Percentiles rank a stretch among this genome's conserved stretches.
These are phyloP conservation scores for Bufo bufo DNA, from an alignment of 2,113 vertebrate genomes.

Conservation along the genomic window DNA sequence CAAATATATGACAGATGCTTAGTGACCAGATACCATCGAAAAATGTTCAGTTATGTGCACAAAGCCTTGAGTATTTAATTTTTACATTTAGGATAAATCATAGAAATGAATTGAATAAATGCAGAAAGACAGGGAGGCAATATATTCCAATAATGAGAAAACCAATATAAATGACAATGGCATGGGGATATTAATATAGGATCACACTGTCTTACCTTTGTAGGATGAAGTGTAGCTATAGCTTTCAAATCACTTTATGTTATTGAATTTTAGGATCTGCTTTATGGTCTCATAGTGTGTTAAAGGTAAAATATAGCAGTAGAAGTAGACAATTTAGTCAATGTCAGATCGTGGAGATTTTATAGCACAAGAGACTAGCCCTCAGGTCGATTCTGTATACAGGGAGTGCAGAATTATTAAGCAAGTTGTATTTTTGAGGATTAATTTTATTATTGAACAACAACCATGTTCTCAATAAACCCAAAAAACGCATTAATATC, in stretches of 20 bases:
- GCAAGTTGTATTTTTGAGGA: too few relatives aligned
- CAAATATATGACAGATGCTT: conserved; percentile 49
- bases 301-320: conserved; percentile 29
- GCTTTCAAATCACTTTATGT: conserved; percentile 51
- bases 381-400: conserved; percentile 38
- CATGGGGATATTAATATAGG: conserved; percentile 52
- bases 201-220: conserved; percentile 49
- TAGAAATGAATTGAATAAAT: conserved; percentile 55
- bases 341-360: conserved; percentile 30
- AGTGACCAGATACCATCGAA: conserved; percentile 53
- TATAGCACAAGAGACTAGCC: conserved; percentile 15
- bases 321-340: conserved; percentile 43
- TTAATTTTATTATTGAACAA: too few relatives aligned
- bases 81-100: conserved; percentile 55
- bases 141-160: conserved; percentile 57
- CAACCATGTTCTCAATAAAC: too few relatives aligned
- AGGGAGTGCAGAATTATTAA: too few relatives aligned
- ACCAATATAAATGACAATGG: conserved; percentile 58
- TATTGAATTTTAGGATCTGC: conserved; percentile 49
- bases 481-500: too few relatives aligned
- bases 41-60: conserved; percentile 50
- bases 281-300: conserved; percentile 49
- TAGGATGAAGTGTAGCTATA: conserved; percentile 48
- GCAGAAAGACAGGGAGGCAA: conserved; percentile 50
- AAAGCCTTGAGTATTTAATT: conserved; percentile 42